Evolutionary conservation across 2,113 vertebrate genomes (phyloP).

Genomic region (Phalacrocorax carbo): DNA sequence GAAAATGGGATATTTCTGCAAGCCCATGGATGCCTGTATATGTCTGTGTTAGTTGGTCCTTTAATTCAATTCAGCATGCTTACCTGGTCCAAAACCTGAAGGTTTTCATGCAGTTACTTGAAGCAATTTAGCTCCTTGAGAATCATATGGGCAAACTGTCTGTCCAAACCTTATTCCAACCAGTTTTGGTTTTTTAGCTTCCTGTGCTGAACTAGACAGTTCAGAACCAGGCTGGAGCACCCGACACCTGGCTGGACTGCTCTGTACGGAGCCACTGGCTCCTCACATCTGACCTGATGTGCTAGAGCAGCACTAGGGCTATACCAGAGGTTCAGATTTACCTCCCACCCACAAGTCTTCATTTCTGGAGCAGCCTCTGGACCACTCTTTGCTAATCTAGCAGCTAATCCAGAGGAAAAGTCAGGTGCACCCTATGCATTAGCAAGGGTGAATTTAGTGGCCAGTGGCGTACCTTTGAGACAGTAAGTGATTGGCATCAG

Average conservation of each 20-base stretch:
- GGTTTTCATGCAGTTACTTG: background rate
- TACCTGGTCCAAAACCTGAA: background rate
- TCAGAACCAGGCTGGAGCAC: background rate
- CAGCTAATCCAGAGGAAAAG: background rate
- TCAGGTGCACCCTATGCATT: background rate
- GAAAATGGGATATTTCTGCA: background rate
- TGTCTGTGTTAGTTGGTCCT: background rate
- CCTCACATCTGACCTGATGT: background rate
- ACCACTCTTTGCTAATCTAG: background rate
- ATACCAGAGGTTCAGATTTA: background rate
- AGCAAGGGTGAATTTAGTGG: background rate
- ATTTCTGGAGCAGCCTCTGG: background rate
- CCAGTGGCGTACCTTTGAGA: background rate
- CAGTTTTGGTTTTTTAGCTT: background rate
- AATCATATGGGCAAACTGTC: background rate
- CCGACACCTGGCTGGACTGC: background rate
- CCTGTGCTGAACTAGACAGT: background rate
- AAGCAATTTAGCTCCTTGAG: background rate
- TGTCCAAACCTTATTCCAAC: background rate
- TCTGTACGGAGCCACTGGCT: accelerated
- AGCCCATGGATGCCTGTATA: background rate
- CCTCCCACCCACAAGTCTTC: background rate
- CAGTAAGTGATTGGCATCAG: background rate
- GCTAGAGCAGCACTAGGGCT: background rate
- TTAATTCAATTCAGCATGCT: background rate